A percentile compares a stretch with the other conserved stretches of the same genome.
Conservation (phyloP, 2,113 vertebrate species). For the Ciconia maguari region DNA sequence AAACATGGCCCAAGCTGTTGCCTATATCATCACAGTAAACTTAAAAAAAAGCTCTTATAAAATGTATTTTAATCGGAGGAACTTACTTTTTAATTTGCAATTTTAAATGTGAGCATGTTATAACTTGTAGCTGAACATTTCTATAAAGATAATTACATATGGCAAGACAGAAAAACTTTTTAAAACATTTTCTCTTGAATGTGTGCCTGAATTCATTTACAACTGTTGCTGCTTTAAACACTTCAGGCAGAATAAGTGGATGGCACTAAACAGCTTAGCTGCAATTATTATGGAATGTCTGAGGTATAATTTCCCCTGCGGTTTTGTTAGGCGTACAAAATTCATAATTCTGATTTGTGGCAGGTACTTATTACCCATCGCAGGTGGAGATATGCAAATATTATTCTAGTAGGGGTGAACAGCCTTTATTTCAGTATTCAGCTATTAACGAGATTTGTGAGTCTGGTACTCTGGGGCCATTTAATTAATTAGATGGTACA, state of each 20-base stretch:
- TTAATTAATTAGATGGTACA: conserved; percentile 87
- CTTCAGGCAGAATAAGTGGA: conserved; percentile 86
- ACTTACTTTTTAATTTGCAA: conserved; percentile 54
- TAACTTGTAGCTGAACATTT: conserved; percentile 71
- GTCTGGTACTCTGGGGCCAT: conserved; percentile 82
- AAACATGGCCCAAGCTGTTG: neutral
- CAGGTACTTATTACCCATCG: conserved; percentile 88
- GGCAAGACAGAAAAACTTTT: conserved; percentile 76
- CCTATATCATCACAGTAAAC: neutral
- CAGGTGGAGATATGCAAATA: conserved; percentile 91
- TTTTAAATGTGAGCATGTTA: conserved; percentile 61
- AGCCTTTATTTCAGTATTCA: conserved; percentile 84
- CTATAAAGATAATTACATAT: conserved; percentile 79
- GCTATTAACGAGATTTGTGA: conserved; percentile 87
- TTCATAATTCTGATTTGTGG: conserved; percentile 89
- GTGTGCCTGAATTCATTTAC: conserved; percentile 83
- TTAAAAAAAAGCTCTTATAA: neutral
- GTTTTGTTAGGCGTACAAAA: conserved; percentile 85
- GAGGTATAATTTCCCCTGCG: conserved; percentile 89
- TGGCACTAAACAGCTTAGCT: conserved; percentile 87
- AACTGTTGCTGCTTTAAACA: conserved; percentile 84
- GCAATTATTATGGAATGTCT: conserved; percentile 87
- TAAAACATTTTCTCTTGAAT: conserved; percentile 72
- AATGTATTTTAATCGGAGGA: conserved; percentile 4
- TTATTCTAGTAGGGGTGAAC: conserved; percentile 82